Evolutionary conservation across 2,113 vertebrate genomes (phyloP).

Genomic region (Podarcis cretensis): DNA sequence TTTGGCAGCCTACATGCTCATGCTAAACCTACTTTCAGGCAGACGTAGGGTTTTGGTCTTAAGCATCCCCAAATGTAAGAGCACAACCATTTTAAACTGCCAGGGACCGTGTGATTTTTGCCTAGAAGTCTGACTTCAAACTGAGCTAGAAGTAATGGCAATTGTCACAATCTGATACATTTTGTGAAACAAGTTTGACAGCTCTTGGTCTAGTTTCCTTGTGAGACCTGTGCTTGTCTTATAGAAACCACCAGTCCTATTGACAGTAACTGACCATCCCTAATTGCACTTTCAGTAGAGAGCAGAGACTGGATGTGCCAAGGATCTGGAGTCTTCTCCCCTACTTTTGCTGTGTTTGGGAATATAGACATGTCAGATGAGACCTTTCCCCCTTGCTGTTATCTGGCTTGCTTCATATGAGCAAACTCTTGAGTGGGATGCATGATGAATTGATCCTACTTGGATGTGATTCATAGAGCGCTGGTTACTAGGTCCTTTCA

Average conservation of each 20-base stretch:
- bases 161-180: conserved; percentile 2
- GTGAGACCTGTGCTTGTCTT: neutral
- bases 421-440: neutral
- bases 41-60: neutral
- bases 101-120: neutral
- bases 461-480: neutral
- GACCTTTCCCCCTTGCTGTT: neutral
- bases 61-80: neutral
- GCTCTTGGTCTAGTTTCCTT: conserved; percentile 23
- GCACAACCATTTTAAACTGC: neutral
- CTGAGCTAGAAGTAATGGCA: conserved; percentile 5
- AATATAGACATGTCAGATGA: neutral
- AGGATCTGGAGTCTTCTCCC: neutral
- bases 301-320: neutral
- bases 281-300: conserved; percentile 22
- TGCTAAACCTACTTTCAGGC: neutral
- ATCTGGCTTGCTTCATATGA: neutral
- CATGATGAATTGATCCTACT: neutral
- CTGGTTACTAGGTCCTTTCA: neutral
- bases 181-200: conserved; percentile 27
- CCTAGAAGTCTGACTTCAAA: neutral
- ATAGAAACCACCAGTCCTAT: conserved; percentile 16
- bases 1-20: too few species aligned
- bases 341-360: neutral
- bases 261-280: neutral